Evolutionary conservation across 2,113 vertebrate genomes (phyloP), one percentile per base, ranked within the genome.

Genomic region (Bagarius yarrelli): DNA sequence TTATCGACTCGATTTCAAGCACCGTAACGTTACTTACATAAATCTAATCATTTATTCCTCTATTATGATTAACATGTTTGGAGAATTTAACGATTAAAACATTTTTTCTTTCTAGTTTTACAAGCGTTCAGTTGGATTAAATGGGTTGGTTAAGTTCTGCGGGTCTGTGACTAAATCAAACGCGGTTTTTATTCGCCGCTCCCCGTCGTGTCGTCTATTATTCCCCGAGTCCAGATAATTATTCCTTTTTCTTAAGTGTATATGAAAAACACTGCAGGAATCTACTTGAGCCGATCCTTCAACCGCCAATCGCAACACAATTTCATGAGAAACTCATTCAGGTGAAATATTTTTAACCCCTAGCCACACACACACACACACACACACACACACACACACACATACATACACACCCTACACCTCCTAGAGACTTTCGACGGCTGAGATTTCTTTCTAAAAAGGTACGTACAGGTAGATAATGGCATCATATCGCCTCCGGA

Each of bases 401-500:
- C 93, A 94, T 92, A n/a, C n/a, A n/a, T n/a, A n/a, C n/a, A n/a
- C n/a, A n/a, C n/a, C 93, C 94, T 94, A 95, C 94, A 92, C 93
- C 93, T 95, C 95, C 93, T 92, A 95, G 94, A 94, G 44, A 47
- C 4, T 95, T 15, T 66, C 88, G 94, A 94, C 92, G 91, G 92
- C 92, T 92, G 91, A 93, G 94, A 95, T 93, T 93, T 94, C 91
- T 94, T 93, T 94, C 91, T 91, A 77, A 85, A 85, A 90, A 89
- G 53, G 81, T 83, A 21, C 21, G 47, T 40, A 85, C 90, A 92
- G 93, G 92, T 91, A 90, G 69, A 93, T 94, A 95, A 95, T 95
- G 94, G 95, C 96, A 95, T 96, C 93, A 94, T 95, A 94, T 95
- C 94, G 94, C 95, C 93, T 94, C 88, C 92, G 90, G 91, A 94